Conservation (phyloP, 2,113 vertebrate genomes). For the Eupsittula cactorum region DNA sequence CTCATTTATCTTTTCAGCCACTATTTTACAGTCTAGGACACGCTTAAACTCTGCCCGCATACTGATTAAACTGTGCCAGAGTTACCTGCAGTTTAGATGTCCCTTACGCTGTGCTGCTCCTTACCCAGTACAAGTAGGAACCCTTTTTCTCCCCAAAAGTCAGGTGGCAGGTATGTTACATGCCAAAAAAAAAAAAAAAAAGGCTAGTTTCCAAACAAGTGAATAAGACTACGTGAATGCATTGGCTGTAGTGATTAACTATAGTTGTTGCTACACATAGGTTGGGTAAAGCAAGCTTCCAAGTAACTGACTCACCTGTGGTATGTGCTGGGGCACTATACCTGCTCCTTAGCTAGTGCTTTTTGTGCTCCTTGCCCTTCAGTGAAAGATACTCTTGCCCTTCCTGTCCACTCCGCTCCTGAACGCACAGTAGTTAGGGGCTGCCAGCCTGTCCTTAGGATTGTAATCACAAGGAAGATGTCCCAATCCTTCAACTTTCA, state of each 20-base stretch:
- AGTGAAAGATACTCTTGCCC: not conserved
- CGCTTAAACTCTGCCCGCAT: not conserved
- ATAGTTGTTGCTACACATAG: not conserved
- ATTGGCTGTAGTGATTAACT: not conserved
- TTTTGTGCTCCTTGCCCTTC: not conserved
- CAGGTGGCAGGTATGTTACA: not conserved
- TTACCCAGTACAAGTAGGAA: not conserved
- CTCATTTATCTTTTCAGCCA: not conserved
- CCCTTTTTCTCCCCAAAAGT: not conserved
- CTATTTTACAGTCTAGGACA: not conserved
- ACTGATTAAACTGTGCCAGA: not conserved
- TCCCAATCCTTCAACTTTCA: not conserved
- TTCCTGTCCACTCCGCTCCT: not conserved
- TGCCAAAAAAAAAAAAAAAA: not conserved
- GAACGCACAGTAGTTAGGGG: fast-evolving
- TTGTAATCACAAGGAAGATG: not conserved
- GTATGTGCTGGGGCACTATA: not conserved
- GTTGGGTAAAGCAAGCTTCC: not conserved
- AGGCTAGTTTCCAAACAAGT: not conserved
- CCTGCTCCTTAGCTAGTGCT: not conserved
- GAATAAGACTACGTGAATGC: not conserved
- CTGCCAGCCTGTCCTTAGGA: not conserved
- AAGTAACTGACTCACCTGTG: not conserved
- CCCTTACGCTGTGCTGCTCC: not conserved
- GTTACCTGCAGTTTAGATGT: not conserved